Base-by-base conservation (phyloP, 2,113 vertebrate species). In the Penelope pileata region DNA sequence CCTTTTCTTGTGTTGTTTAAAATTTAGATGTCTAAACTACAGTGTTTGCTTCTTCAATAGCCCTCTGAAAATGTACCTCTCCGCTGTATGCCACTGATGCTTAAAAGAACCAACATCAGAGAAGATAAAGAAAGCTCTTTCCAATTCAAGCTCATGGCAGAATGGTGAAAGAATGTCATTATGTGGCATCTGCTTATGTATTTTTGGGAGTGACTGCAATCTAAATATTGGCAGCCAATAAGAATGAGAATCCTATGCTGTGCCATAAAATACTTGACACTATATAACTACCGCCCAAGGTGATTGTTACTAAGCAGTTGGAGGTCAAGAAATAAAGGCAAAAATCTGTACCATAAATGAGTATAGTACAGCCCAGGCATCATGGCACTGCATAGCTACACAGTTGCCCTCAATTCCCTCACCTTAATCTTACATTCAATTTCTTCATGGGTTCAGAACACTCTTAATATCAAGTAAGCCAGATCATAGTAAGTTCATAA, bases 401-500 rank as follows among this genome's bases (percentile, higher is more conserved):
- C 10, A 45, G 19, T 10, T 83, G 58, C 27, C 68, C 51, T 47
- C 72, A 66, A 38, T 47, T 58, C 30, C 30, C 32, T 36, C 32
- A 63, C 15, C 48, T 43, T 80, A 51, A 74, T 95, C 89, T 83
- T 86, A 40, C 42, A 79, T 62, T 60, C 50, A 77, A 29, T 48
- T 84, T 87, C 59, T 81, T 72, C 53, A 54, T 54, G 12, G 12
- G 36, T 83, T 91, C 58, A 81, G 86, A 93, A 94, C 80, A 94
- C 19, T 54, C 87, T 67, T 94, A 42, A 27, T 64, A 90, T 43
- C 53, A 84, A 93, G 75, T 67, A 68, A 94, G 88, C 63, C 62
- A 93, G 79, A 96, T 91, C 74, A 94, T 94, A 97, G 92, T 74
- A 89, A 87, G 82, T 0, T 0, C 18, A 56, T 76, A 93, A 94